Percentiles rank a stretch among this genome's conserved stretches.
Evolutionary conservation across 2,888 invertebrate genomes (phyloP).

Genomic region (Caradrina kadenii): DNA sequence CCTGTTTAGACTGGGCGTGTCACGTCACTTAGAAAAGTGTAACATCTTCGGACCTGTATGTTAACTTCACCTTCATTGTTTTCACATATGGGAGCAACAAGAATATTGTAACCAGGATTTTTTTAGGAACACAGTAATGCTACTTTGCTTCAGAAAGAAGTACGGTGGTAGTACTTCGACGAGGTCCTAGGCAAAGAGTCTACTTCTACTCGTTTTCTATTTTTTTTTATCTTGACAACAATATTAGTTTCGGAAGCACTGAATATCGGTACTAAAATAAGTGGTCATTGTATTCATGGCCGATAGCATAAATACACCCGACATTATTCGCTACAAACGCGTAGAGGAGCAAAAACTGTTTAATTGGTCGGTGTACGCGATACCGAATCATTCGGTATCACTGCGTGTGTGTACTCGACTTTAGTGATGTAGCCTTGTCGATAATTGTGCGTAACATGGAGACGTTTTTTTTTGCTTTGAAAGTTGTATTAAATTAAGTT

Average conservation of each 20-base stretch:
- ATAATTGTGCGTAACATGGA: conserved; percentile 43
- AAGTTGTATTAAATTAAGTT: not conserved
- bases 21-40: too few relatives aligned
- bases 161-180: too few relatives aligned
- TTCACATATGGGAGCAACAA: too few relatives aligned
- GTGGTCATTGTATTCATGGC: conserved; percentile 59
- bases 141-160: too few relatives aligned
- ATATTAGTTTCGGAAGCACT: conserved; percentile 64
- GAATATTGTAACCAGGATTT: too few relatives aligned
- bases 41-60: too few relatives aligned
- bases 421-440: conserved; percentile 74
- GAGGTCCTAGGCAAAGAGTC: too few relatives aligned
- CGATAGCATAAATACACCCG: conserved; percentile 67
- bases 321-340: conserved; percentile 84
- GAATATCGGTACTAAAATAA: conserved; percentile 8
- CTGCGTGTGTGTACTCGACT: conserved; percentile 73
- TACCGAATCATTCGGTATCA: conserved; percentile 85
- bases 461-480: not conserved
- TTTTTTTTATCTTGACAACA: conserved; percentile 49
- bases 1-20: too few relatives aligned
- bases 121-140: too few relatives aligned
- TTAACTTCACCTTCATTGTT: too few relatives aligned
- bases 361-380: conserved; percentile 82
- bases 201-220: too few relatives aligned
- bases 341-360: conserved; percentile 87